These are phyloP conservation scores for Tetraodon nigroviridis DNA, from an alignment of 2,113 vertebrate species.

Conservation along the genomic window DNA sequence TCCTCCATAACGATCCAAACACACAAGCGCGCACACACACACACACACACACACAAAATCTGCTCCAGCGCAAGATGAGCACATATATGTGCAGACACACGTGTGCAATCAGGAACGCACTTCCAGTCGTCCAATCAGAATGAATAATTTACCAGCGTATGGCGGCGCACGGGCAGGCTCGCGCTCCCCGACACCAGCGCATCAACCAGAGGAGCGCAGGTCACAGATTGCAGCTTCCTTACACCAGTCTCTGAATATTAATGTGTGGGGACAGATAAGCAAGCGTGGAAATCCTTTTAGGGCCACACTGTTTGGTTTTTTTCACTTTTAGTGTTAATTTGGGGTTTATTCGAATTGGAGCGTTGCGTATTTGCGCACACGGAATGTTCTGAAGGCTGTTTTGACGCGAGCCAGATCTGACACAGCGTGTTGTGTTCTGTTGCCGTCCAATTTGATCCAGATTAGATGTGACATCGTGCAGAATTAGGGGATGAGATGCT, in stretches of 20 bases:
- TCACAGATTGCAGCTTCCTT: constrained; percentile 58
- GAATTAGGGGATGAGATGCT: too few relatives aligned
- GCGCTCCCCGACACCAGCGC: constrained; percentile 18
- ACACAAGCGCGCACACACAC: background rate
- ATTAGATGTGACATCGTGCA: too few relatives aligned
- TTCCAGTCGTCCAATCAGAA: background rate
- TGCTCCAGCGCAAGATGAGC: background rate
- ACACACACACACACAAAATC: background rate
- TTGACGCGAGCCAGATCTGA: too few relatives aligned
- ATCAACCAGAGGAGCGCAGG: constrained; percentile 42
- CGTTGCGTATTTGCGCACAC: constrained; percentile 24
- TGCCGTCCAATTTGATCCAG: too few relatives aligned
- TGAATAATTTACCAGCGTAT: constrained; percentile 8
- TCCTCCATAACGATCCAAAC: constrained; percentile 1
- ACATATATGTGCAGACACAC: background rate
- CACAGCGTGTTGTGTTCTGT: too few relatives aligned
- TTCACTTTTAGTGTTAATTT: constrained; percentile 46
- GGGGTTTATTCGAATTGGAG: constrained; percentile 31
- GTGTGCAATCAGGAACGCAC: background rate
- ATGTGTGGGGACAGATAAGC: constrained; percentile 63
- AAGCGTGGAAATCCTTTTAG: constrained; percentile 66
- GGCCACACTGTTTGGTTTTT: constrained; percentile 13
- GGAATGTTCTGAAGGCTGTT: constrained; percentile 11
- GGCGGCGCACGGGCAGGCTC: constrained; percentile 12
- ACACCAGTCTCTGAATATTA: constrained; percentile 65